Conservation (phyloP, 2,888 invertebrate genomes). For the Chrysina gloriosa region DNA sequence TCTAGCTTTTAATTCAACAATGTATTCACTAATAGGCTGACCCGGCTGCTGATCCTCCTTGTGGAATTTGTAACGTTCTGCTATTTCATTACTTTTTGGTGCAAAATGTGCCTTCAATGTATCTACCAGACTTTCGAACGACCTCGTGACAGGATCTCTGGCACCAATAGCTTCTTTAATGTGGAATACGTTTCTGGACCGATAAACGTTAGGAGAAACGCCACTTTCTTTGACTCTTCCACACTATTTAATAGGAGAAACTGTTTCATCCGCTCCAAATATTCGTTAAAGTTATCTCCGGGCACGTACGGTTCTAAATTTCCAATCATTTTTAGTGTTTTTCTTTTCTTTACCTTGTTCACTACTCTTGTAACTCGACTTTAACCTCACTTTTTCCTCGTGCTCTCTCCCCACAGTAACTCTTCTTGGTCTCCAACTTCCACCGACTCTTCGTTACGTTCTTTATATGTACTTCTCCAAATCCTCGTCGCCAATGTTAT, state of each 20-base stretch:
- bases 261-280: neutral
- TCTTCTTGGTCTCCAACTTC: too few relatives aligned
- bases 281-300: neutral
- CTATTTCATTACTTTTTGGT: neutral
- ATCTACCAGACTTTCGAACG: neutral
- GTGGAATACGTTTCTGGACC: neutral
- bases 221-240: constrained; percentile 2
- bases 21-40: too few relatives aligned
- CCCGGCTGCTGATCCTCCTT: too few relatives aligned
- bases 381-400: too few relatives aligned
- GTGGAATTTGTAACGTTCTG: too few relatives aligned
- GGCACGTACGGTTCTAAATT: neutral
- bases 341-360: too few relatives aligned
- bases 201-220: neutral
- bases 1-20: too few relatives aligned
- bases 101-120: neutral
- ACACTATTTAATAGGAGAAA: neutral
- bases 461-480: too few relatives aligned
- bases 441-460: too few relatives aligned
- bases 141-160: neutral
- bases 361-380: too few relatives aligned
- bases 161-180: neutral
- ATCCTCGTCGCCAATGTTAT: too few relatives aligned
- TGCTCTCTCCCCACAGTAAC: too few relatives aligned
- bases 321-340: constrained; percentile 9